Percentiles rank a stretch among this genome's conserved stretches.
Conservation (phyloP, 2,888 invertebrate genomes). For the Muschampia plurimacula region DNA sequence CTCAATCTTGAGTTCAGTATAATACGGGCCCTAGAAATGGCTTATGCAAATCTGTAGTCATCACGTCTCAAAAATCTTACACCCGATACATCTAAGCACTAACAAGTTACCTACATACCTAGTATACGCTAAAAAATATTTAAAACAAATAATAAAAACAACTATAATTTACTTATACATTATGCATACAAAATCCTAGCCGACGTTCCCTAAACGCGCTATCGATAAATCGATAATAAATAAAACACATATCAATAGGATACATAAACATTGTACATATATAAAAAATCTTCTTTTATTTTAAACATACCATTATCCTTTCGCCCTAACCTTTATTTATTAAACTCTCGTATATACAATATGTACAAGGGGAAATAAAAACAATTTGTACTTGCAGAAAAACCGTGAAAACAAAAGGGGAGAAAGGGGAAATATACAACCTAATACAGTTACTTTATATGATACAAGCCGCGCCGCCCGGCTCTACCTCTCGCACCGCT, state of each 20-base stretch:
- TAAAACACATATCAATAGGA: conserved; percentile 75
- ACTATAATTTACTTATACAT: conserved; percentile 83
- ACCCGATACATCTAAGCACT: conserved; percentile 65
- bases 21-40: conserved; percentile 62
- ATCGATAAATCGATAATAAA: conserved; percentile 74
- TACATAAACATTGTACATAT: conserved; percentile 81
- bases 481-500: conserved; percentile 74
- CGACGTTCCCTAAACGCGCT: conserved; percentile 67
- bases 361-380: conserved; percentile 85
- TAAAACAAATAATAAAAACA: conserved; percentile 50
- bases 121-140: conserved; percentile 65
- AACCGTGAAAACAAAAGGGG: conserved; percentile 75
- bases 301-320: conserved; percentile 65
- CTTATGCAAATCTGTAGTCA: conserved; percentile 61
- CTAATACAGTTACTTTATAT: conserved; percentile 54
- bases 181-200: conserved; percentile 82
- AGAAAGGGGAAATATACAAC: conserved; percentile 69
- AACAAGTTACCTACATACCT: conserved; percentile 62
- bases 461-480: conserved; percentile 46
- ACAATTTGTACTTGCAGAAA: conserved; percentile 86
- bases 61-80: conserved; percentile 57
- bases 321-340: conserved; percentile 62
- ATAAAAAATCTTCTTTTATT: conserved; percentile 68
- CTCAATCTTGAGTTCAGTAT: no score
- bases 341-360: conserved; percentile 82